Base-by-base conservation (phyloP, 2,113 vertebrate species). In the Syngnathoides biaculeatus region DNA sequence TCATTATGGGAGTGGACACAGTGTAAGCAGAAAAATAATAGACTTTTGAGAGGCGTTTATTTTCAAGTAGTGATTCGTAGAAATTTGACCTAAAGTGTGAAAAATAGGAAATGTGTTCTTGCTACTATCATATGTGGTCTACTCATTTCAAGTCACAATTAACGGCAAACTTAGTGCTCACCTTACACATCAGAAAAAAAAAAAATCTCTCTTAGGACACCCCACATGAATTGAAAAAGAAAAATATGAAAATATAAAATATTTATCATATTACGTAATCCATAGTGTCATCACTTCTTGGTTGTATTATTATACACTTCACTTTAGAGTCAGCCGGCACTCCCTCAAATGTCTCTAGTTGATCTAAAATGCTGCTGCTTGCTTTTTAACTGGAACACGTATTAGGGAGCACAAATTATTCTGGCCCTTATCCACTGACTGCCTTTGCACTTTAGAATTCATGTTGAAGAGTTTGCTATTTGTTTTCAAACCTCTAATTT, bases 1-100 rank as follows among this genome's bases (percentile, higher is more conserved):
- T 45, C 56, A 14, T 55, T 73, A 65, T 65, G 59, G 52, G 52
- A 79, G 66, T 69, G 65, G 69, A 64, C 73, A 42, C 35, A 14
- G 61, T 78, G 73, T 84, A 75, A 84, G 84, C 79, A 76, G 75
- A 82, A 75, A 30, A 78, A 81, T 81, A 82, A 83, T 76, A 83
- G 82, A 85, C 82, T 85, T n/a, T n/a, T 78, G 52, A 45, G 40
- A 62, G 26, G 55, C 24, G 22, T 24, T 55, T 55, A 55, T 55
- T 22, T 55, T 55, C n/a, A 55, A 55, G 22, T 27, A 17, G 55
- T 5, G 26, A 40, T 39, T 15, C 43, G 22, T 15, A 24, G 13
- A 62, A 61, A 27, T 30, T 61, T 61, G 38, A 61, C 38, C 55
- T 27, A 27, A 15, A 15, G 55, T 1, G 13, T 8, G 48, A 22